These are phyloP conservation scores for Oscheius onirici DNA, from an alignment of 2,888 invertebrate genomes.

Conservation along the genomic window DNA sequence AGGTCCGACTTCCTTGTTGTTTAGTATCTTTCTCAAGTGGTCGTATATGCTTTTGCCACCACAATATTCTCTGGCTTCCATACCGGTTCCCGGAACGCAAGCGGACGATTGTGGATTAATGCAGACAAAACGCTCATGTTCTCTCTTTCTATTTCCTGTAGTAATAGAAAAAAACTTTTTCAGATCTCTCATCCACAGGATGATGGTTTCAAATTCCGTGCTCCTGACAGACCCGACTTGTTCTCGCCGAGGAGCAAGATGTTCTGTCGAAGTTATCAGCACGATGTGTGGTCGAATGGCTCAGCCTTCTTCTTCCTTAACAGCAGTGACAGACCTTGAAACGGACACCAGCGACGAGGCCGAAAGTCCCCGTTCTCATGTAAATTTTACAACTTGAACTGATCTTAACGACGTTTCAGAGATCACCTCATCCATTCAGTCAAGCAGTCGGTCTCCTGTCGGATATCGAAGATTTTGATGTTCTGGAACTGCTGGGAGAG, in stretches of 20 bases:
- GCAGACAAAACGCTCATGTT: constrained; percentile 7
- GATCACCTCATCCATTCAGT: constrained; percentile 33
- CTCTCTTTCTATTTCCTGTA: constrained; percentile 6
- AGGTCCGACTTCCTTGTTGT: too few relatives aligned
- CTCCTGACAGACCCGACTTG: constrained; percentile 17
- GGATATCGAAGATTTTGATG: constrained; percentile 87
- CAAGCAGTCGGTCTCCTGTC: constrained; percentile 91
- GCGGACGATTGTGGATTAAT: constrained; percentile 28
- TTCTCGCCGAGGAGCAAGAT: constrained; percentile 29
- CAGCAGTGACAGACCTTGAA: not conserved
- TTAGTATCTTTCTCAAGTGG: too few relatives aligned
- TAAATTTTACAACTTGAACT: not conserved
- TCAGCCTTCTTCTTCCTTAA: constrained; percentile 29
- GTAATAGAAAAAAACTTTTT: not conserved
- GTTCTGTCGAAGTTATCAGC: constrained; percentile 35
- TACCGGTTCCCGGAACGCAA: constrained; percentile 30
- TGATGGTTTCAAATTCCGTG: constrained; percentile 34
- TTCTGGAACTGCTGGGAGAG: constrained; percentile 88
- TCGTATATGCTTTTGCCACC: not conserved
- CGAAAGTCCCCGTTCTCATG: constrained; percentile 22
- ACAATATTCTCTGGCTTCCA: constrained; percentile 21
- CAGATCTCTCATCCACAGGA: constrained; percentile 4
- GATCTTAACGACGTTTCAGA: not conserved
- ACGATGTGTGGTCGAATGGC: constrained; percentile 39
- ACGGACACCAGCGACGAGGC: constrained; percentile 20